A percentile compares a stretch with the other conserved stretches of the same genome.
Conservation (phyloP, 2,113 vertebrate genomes). For the Chascanopsetta lugubris region DNA sequence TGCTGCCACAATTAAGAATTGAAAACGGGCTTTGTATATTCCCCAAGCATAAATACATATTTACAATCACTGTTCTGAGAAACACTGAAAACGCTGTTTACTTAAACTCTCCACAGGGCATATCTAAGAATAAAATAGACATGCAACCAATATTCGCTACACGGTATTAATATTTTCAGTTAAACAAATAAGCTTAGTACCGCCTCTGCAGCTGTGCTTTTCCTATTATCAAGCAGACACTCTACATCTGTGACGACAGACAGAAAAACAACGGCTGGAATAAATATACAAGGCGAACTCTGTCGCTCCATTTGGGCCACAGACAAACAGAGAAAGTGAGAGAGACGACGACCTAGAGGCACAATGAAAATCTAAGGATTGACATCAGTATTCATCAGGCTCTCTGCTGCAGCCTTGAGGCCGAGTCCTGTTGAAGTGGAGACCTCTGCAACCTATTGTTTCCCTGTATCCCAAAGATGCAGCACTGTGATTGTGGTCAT, state of each 20-base stretch:
- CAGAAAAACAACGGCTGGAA: not conserved
- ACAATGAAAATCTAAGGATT: too few relatives aligned
- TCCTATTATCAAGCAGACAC: not conserved
- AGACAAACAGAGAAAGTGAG: conserved; percentile 1
- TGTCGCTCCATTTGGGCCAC: not conserved
- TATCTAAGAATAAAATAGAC: not conserved
- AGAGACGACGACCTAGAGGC: too few relatives aligned
- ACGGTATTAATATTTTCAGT: not conserved
- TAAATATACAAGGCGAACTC: not conserved
- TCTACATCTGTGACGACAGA: not conserved
- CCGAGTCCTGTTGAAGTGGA: conserved; percentile 37
- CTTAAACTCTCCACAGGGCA: not conserved
- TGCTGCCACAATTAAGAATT: too few relatives aligned
- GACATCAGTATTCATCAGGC: conserved; percentile 31
- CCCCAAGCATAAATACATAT: not conserved
- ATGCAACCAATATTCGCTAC: too few relatives aligned
- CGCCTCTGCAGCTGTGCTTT: not conserved
- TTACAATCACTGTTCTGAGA: too few relatives aligned
- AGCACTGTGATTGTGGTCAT: not conserved
- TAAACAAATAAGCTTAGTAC: not conserved
- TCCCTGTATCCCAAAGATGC: not conserved
- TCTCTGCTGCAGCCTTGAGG: conserved; percentile 29
- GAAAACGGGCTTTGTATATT: not conserved
- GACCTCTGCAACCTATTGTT: not conserved
- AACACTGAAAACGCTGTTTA: not conserved